Conservation (phyloP, 2,888 invertebrate species). For the Chironomus tentans region DNA sequence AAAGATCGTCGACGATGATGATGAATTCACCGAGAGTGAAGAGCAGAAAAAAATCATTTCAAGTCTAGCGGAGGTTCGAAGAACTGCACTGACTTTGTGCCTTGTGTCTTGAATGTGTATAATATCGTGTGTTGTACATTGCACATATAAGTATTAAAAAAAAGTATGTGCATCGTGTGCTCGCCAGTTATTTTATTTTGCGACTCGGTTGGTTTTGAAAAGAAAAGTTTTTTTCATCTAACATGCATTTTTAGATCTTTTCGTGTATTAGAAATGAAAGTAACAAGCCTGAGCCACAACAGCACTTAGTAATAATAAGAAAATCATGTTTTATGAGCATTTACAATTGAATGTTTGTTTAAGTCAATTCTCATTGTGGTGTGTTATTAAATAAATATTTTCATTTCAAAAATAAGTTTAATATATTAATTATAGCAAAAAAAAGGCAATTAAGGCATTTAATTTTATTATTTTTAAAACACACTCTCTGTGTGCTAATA, state of each 20-base stretch:
- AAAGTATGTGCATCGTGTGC: background rate
- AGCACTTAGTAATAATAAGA: background rate
- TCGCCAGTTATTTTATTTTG: background rate
- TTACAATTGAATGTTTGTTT: background rate
- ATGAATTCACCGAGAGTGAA: background rate
- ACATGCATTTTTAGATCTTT: constrained; percentile 14
- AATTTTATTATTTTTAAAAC: too few species aligned
- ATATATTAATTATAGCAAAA: too few species aligned
- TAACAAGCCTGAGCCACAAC: constrained; percentile 14
- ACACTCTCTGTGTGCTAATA: too few species aligned
- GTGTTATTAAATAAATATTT: background rate
- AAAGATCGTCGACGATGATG: background rate
- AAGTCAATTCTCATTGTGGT: too few species aligned
- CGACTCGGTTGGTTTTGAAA: constrained; percentile 14
- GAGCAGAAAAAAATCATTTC: background rate
- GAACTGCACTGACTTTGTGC: constrained; percentile 1
- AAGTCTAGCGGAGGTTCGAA: constrained; percentile 12
- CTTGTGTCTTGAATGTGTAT: too few species aligned
- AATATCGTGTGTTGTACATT: too few species aligned
- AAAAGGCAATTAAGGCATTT: too few species aligned
- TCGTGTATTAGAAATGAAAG: constrained; percentile 19
- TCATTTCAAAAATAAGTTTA: too few species aligned
- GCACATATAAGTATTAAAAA: too few species aligned
- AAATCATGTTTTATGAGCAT: background rate
- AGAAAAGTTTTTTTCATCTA: constrained; percentile 15